Evolutionary conservation across 1,140 invertebrate species (phyloP), one percentile per base, ranked within the genome.

Genomic region (Camponotus floridanus): DNA sequence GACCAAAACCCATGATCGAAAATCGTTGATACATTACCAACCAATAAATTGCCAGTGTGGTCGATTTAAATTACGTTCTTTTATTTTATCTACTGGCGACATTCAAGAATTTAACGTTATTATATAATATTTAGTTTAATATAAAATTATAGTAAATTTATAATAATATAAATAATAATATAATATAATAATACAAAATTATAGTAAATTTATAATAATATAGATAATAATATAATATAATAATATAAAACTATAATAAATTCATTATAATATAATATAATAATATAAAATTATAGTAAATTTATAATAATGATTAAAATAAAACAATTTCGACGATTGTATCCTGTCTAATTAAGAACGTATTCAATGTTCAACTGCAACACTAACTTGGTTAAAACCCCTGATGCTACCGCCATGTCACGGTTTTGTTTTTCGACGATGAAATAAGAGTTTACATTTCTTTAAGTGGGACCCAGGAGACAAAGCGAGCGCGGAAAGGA

Each of bases 391-490:
- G n/a, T 61, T 45, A 31, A 36, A 62, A 48, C 55, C 71, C 6
- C 26, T 31, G 26, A 26, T 7, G 67, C n/a, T 45, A 45, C 2
- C 42, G 0, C 42, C 42, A 1, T 39, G 18, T 51, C 79, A 65
- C 64, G 67, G 26, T 42, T 4, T 48, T 42, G 79, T 42, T 61
- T 73, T 21, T 26, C 26, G 26, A 18, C 55, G 26, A 18, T 13
- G 79, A 74, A 73, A 83, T 74, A 83, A 74, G 55, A 62, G 73
- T 74, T 62, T 48, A 61, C 31, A 15, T 74, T 70, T 80, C 78
- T 61, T 15, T 61, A 83, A 81, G 79, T 74, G 33, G 5, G 15
- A 5, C 0, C 45, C 31, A 18, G 9, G 68, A 81, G 26, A 71
- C 26, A 51, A 9, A 51, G 4, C 15, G 13, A 73, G 31, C 57